A percentile compares a stretch with the other conserved stretches of the same genome.
phyloP scores from a whole-genome alignment of 2,113 vertebrate genomes.

The Eretmochelys imbricata region DNA sequence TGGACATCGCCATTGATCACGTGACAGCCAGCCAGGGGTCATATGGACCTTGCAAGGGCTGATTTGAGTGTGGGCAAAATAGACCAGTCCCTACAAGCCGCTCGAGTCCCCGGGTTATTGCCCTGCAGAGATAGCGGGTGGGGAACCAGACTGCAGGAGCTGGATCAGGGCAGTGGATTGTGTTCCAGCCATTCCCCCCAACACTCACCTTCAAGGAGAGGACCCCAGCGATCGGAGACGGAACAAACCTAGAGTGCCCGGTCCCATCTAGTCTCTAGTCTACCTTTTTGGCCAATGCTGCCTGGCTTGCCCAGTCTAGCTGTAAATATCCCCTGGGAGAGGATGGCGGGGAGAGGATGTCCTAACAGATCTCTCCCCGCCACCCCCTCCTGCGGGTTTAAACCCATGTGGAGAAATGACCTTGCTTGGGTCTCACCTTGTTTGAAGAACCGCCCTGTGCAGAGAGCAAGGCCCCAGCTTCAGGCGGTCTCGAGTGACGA shows the following conservation, averaged over 20 bases:
- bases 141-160: neutral
- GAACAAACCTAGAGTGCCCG: neutral
- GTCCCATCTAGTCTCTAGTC: neutral
- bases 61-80: neutral
- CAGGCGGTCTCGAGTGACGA: neutral
- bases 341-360: neutral
- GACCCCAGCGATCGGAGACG: neutral
- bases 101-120: neutral
- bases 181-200: neutral
- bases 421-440: neutral
- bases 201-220: neutral
- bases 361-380: neutral
- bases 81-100: neutral
- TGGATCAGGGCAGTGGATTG: neutral
- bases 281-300: neutral
- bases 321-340: neutral
- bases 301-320: neutral
- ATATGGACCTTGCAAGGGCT: neutral
- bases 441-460: neutral
- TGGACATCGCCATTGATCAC: neutral
- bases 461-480: neutral
- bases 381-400: neutral
- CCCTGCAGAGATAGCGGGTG: neutral
- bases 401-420: neutral
- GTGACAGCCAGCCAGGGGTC: neutral